Conservation (phyloP, 1,140 invertebrate species). For the Calliopsis andreniformis region DNA sequence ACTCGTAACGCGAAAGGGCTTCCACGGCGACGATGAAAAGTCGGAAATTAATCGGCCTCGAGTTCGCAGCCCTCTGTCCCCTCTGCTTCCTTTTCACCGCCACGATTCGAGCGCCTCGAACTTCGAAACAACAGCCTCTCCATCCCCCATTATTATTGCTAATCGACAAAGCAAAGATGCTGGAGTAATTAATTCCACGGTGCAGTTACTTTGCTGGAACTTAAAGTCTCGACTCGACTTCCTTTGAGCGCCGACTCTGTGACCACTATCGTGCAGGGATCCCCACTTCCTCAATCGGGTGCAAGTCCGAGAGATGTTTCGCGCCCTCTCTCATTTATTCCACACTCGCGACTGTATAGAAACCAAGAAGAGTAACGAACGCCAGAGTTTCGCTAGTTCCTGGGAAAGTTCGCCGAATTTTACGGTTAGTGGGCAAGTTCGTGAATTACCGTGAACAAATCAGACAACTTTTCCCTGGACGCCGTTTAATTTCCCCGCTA, state of each 20-base stretch:
- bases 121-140: slow-evolving; percentile 1
- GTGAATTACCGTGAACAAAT: slow-evolving; percentile 61
- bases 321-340: background rate
- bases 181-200: background rate
- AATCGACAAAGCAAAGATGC: slow-evolving; percentile 3
- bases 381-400: slow-evolving; percentile 12
- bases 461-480: slow-evolving; percentile 51
- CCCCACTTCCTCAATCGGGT: too few species aligned
- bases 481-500: slow-evolving; percentile 27
- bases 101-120: background rate
- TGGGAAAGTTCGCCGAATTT: slow-evolving; percentile 55
- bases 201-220: background rate
- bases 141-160: background rate
- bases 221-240: background rate
- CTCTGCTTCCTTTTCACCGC: too few species aligned
- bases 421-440: slow-evolving; percentile 55
- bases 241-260: background rate
- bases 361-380: slow-evolving; percentile 41
- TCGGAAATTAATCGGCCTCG: slow-evolving; percentile 15
- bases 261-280: background rate
- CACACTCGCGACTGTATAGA: background rate
- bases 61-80: background rate
- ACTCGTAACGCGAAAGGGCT: background rate
- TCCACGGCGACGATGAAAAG: background rate
- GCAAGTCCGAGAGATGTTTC: background rate